Base-by-base conservation (phyloP, 2,113 vertebrate genomes). In the Ginglymostoma cirratum region DNA sequence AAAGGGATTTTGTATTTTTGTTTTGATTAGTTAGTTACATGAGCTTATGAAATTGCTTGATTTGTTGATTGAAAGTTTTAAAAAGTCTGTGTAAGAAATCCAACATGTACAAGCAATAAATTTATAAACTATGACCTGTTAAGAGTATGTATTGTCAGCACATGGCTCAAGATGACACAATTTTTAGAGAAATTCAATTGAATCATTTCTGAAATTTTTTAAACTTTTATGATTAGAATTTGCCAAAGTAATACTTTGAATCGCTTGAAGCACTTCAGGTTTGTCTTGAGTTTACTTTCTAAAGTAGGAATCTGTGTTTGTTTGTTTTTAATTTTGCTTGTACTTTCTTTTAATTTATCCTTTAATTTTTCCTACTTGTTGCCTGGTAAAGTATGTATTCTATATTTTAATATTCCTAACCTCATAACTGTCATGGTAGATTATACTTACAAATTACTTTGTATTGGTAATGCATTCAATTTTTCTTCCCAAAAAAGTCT, bases 391-490 rank as follows among this genome's bases (percentile, higher is more conserved):
- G 42, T 70, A n/a, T 93, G 38, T 66, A 48, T 5, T 95, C 52
- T 70, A 24, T 93, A 94, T 94, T 70, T 38, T 94, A 61, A 89
- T 89, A 94, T 95, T 65, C 70, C 93, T 95, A 34, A 95, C 42
- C 38, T 95, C 70, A 95, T 69, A 67, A 70, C 92, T 67, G 4
- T 69, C 65, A 38, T 42, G 5, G 38, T 72, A 27, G 93, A 95
- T 8, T 72, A 70, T 48, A 48, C 42, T 72, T 95, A 72, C 1
- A 95, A 94, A 76, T 95, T 94, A 70, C 38, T 94, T 94, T 72
- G 12, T 48, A 95, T 12, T 76, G 89, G 61, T n/a, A 38, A 93
- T 5, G 0, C 55, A 90, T 90, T 65, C 61, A 90, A 55, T 65
- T 90, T 61, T n/a, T 34, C 87, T n/a, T 15, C 87, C 89, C 12